Conservation (phyloP, 2,113 vertebrate species). For the Bombycilla garrulus region DNA sequence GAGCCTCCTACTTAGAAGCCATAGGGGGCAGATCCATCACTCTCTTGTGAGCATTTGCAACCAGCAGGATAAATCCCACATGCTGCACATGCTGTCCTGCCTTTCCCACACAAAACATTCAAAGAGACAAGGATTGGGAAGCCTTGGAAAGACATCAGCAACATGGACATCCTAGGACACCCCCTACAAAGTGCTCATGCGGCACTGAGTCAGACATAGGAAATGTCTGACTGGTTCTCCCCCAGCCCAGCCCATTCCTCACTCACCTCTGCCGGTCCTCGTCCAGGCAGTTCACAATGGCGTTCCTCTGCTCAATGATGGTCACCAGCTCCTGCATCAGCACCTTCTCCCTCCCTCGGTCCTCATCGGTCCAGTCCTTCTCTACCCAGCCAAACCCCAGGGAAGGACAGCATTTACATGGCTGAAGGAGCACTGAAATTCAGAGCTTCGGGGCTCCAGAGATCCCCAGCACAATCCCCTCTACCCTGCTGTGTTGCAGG, state of each 20-base stretch:
- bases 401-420: background rate
- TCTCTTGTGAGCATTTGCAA: background rate
- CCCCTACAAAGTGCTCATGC: rapidly evolving
- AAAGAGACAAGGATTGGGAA: background rate
- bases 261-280: constrained; percentile 92
- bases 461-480: background rate
- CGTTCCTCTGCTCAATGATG: constrained; percentile 89
- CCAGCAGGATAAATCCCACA: background rate
- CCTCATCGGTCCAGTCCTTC: constrained; percentile 84
- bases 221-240: background rate
- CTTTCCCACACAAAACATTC: background rate
- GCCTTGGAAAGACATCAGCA: background rate
- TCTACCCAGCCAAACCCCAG: constrained; percentile 69
- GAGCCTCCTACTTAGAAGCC: background rate
- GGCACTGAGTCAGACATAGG: background rate
- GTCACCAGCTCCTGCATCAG: constrained; percentile 86
- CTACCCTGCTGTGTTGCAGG: background rate
- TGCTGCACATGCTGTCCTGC: background rate
- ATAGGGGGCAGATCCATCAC: background rate
- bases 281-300: constrained; percentile 88
- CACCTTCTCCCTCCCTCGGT: constrained; percentile 80
- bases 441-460: background rate
- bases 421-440: background rate
- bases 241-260: background rate
- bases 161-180: background rate